Evolutionary conservation across 2,888 invertebrate species (phyloP).

Genomic region (Anarsia innoxiella): DNA sequence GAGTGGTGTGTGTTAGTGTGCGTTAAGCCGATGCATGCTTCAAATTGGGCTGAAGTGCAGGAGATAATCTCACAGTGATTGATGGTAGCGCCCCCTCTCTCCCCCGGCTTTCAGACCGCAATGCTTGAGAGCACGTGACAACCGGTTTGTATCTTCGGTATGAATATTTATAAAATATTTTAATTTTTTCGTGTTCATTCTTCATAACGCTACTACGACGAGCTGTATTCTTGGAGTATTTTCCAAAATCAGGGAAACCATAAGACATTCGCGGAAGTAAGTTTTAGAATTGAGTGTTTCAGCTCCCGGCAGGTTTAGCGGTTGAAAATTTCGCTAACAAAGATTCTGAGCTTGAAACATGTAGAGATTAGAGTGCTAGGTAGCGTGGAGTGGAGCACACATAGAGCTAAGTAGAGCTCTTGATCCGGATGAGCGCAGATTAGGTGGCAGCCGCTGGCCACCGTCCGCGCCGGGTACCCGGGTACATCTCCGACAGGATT

Average conservation of each 20-base stretch:
- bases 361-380: conserved; percentile 24
- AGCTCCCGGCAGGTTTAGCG: too few species aligned
- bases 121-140: conserved; percentile 7
- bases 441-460: conserved; percentile 65
- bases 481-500: conserved; percentile 64
- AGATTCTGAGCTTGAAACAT: conserved; percentile 29
- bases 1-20: conserved; percentile 34
- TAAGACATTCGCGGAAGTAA: too few species aligned
- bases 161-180: conserved; percentile 11
- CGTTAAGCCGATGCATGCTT: conserved; percentile 65
- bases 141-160: conserved; percentile 26
- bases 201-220: too few species aligned
- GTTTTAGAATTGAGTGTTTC: too few species aligned
- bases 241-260: too few species aligned
- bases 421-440: conserved; percentile 66
- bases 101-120: conserved; percentile 17
- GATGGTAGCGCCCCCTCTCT: conserved; percentile 58
- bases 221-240: too few species aligned
- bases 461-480: conserved; percentile 38
- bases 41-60: conserved; percentile 75
- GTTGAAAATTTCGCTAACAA: conserved; percentile 34
- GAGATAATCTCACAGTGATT: conserved; percentile 80
- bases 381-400: conserved; percentile 34
- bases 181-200: too few species aligned
- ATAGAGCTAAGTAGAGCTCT: conserved; percentile 45